phyloP scores from a whole-genome alignment of 1,140 invertebrate species.

The Sitophilus oryzae region DNA sequence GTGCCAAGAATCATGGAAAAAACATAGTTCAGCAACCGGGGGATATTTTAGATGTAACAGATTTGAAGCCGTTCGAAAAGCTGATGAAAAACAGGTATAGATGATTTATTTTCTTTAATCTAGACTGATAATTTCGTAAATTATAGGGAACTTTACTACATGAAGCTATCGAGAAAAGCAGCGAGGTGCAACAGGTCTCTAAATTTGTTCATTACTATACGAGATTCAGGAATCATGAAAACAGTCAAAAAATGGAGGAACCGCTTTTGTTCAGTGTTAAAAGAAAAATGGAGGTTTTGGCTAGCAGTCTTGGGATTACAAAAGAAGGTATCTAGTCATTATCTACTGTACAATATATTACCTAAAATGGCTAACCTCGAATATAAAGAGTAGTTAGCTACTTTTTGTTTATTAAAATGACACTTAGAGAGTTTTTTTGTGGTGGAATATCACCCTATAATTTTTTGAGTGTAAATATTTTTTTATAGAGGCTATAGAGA shows the following conservation, averaged over 20 bases:
- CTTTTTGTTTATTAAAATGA: too few relatives aligned
- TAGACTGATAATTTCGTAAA: neutral
- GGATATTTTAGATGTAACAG: conserved; percentile 70
- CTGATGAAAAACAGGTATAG: conserved; percentile 53
- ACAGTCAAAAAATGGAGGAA: conserved; percentile 58
- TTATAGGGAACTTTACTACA: conserved; percentile 48
- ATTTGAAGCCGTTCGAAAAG: conserved; percentile 61
- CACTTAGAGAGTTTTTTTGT: too few relatives aligned
- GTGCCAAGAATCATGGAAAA: conserved; percentile 69
- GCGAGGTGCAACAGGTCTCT: conserved; percentile 58
- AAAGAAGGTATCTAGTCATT: conserved; percentile 37
- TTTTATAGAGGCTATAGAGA: conserved; percentile 40
- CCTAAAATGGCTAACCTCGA: too few relatives aligned
- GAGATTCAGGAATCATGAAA: conserved; percentile 62
- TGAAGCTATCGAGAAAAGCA: conserved; percentile 56
- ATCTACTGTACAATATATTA: too few relatives aligned
- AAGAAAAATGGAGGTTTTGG: conserved; percentile 60
- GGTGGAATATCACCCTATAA: too few relatives aligned
- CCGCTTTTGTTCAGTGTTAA: conserved; percentile 54
- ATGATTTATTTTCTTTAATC: neutral
- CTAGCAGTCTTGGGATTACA: conserved; percentile 43
- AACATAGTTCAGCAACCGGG: conserved; percentile 65
- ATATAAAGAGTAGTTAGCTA: too few relatives aligned
- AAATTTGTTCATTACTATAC: conserved; percentile 65
- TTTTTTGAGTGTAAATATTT: neutral